Conservation (phyloP, 2,888 invertebrate genomes). For the Eledona agricola region DNA sequence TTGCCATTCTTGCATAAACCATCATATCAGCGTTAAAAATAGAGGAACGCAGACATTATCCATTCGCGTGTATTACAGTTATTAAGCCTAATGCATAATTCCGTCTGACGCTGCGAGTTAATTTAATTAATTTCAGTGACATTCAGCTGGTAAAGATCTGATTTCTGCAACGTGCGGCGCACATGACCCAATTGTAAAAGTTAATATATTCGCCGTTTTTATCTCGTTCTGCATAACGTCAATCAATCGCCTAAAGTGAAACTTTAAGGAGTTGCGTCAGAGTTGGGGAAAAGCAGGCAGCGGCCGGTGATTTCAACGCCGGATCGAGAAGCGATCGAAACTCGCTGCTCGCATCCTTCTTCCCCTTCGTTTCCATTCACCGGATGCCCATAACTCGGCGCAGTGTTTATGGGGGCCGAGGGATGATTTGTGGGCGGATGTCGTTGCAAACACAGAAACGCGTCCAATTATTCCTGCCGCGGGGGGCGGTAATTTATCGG, state of each 20-base stretch:
- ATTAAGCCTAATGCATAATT: constrained; percentile 33
- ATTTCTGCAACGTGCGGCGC: constrained; percentile 18
- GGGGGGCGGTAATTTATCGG: constrained; percentile 40
- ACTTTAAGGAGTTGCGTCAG: constrained; percentile 25
- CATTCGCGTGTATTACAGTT: constrained; percentile 30
- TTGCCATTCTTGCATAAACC: constrained; percentile 24
- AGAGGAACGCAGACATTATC: constrained; percentile 10
- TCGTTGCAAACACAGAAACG: constrained; percentile 10
- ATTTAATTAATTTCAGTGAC: constrained; percentile 36
- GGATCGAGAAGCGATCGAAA: no score
- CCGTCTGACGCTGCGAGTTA: constrained; percentile 27
- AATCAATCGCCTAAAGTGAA: constrained; percentile 30
- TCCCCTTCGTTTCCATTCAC: constrained; percentile 32
- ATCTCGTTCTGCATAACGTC: constrained; percentile 27
- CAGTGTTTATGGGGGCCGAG: constrained; percentile 23
- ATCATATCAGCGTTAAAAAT: constrained; percentile 30
- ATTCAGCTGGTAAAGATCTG: constrained; percentile 32
- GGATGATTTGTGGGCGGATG: constrained; percentile 33
- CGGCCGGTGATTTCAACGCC: constrained; percentile 31
- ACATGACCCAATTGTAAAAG: constrained; percentile 36
- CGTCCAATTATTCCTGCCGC: constrained; percentile 26
- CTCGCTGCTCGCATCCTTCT: constrained; percentile 31
- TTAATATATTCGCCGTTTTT: constrained; percentile 28
- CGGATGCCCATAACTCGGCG: constrained; percentile 35
- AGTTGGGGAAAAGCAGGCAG: constrained; percentile 13